Base-by-base conservation (phyloP, 2,113 vertebrate genomes). In the Setophaga kirtlandii region DNA sequence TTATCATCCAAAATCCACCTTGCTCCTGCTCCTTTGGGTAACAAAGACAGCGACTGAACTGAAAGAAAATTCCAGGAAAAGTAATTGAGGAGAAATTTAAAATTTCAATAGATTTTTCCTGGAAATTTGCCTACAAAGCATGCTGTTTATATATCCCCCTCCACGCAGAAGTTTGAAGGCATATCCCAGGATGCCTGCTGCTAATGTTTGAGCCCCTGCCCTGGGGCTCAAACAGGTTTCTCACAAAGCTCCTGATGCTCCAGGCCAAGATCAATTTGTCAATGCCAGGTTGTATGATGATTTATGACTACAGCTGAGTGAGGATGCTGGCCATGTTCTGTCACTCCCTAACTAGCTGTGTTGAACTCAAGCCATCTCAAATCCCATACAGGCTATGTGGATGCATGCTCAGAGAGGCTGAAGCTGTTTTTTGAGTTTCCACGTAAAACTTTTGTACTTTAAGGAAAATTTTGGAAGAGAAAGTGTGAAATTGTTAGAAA, bases 261-360 rank as follows among this genome's bases (percentile, higher is more conserved):
- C 71, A 94, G 96, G 80, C 87, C 84, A 98, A 95, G 92, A 91
- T 87, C 95, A 97, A 97, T 98, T 98, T 98, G 97, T 98, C 97
- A 98, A 5, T 98, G 97, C 94, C 97, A 98, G 47, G 87, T 78
- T 96, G 87, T 65, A 89, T 90, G 94, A 97, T 98, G 97, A 98
- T 98, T 98, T 97, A 98, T 96, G 96, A 93, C 94, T 80, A 22
- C 15, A 92, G 78, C 56, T 5, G 30, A 95, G 95, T 77, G 52
- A 94, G 73, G 64, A 90, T 77, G 63, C 74, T 5, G 39, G 78
- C n/a, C 27, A 58, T 3, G 23, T 92, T 63, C 89, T 90, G 81
- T 92, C 71, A 94, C 70, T 97, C 83, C 55, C 85, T 94, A 95
- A 96, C 78, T 95, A 96, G 89, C 71, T 92, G 7, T 70, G 76